Base-by-base conservation (phyloP, 1,140 invertebrate genomes). In the Lepidurus arcticus region DNA sequence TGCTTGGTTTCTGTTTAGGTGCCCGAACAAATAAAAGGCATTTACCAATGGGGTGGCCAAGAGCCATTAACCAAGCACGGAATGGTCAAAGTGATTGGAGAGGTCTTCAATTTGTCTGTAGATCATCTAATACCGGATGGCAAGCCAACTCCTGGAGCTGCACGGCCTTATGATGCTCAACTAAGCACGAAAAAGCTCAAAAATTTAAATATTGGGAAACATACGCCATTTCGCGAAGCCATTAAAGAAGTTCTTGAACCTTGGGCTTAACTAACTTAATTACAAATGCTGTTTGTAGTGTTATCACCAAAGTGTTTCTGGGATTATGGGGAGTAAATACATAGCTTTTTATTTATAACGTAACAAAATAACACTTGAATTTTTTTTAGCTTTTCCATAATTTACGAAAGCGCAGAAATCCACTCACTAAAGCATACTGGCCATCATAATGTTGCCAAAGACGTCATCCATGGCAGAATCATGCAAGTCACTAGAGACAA, bases 21-120 rank as follows among this genome's bases (percentile, higher is more conserved):
- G 9, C 34, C 43, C 11, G 34, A 44, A 3, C 13, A 42, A 74
- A 24, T 65, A 11, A 34, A 7, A 44, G 78, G 78, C 43, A 78
- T 78, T 75, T 78, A 45, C 24, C 78, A 78, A 8, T 78, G 78
- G 78, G 73, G 78, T 16, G 76, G 87, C 5, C 80, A 83, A 78
- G 87, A 89, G 82, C 81, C 82, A 16, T 84, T 88, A 82, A 89
- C 88, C 16, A 89, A 89, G 80, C 89, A 88, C 82, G 84, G 86
- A 75, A 89, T 89, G 88, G 83, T 85, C 7, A 43, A 85, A 74
- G 81, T 82, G 7, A 89, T 89, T 84, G 86, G 87, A 6, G 80
- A 85, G 26, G 81, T 83, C 8, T 88, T 88, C 79, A 80, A 81
- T 7, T 77, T 88, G 4, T 79, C 84, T 6, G 82, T 81, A 65